Percentiles rank a stretch among this genome's conserved stretches.
phyloP scores from a whole-genome alignment of 2,113 vertebrate genomes.

The Apistogramma diplotaenia region DNA sequence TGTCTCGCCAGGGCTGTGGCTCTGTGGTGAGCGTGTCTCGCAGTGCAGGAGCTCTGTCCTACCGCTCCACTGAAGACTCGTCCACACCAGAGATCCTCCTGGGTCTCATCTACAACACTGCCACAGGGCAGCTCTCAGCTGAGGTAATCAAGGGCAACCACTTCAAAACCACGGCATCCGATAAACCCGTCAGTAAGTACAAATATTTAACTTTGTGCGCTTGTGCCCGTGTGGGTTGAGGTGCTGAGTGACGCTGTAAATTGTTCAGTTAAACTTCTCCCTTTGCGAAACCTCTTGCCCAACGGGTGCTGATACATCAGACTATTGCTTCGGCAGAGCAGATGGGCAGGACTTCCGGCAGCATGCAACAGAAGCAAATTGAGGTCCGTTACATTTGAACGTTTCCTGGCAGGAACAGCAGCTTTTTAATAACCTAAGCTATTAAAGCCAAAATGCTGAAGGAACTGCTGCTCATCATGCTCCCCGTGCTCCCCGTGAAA shows the following conservation, averaged over 20 bases:
- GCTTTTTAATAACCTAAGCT: slow-evolving; percentile 8
- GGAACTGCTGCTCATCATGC: not conserved
- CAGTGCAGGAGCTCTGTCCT: slow-evolving; percentile 87
- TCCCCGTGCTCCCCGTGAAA: not conserved
- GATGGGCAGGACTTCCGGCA: slow-evolving; percentile 4
- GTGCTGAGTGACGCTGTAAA: not conserved
- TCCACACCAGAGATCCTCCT: slow-evolving; percentile 91
- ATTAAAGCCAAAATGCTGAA: slow-evolving; percentile 5
- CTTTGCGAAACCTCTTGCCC: not conserved
- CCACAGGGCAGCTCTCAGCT: slow-evolving; percentile 90
- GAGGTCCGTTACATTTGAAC: slow-evolving; percentile 5
- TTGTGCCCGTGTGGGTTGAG: not conserved
- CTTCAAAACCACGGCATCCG: slow-evolving; percentile 92
- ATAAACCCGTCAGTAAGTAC: slow-evolving; percentile 87
- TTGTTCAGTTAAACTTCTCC: not conserved
- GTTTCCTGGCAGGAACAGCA: not conserved
- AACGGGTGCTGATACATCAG: not conserved
- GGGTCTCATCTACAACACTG: slow-evolving; percentile 93
- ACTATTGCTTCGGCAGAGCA: slow-evolving; percentile 22
- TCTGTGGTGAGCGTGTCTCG: slow-evolving; percentile 92
- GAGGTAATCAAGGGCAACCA: slow-evolving; percentile 99
- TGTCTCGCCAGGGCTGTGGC: slow-evolving; percentile 83
- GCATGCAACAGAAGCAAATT: not conserved
- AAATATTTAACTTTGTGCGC: not conserved
- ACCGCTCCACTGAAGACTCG: slow-evolving; percentile 88